These are phyloP conservation scores for Heterocephalus glaber DNA, from an alignment of 2,113 vertebrate species.

Conservation along the genomic window DNA sequence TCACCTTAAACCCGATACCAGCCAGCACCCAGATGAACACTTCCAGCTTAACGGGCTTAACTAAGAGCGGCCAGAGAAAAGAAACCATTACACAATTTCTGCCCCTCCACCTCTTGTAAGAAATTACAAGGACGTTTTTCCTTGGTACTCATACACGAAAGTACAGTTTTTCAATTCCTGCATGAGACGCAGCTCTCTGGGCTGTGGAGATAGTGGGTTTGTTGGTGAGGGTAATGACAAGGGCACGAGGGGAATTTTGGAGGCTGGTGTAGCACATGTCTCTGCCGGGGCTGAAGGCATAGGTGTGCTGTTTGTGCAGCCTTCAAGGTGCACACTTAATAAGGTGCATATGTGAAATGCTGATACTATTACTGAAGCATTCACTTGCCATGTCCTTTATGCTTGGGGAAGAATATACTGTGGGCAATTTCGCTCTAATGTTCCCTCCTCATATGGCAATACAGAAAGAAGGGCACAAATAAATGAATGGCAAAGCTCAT, in stretches of 20 bases:
- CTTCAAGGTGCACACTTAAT: not conserved
- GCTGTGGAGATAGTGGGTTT: not conserved
- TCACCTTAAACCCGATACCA: not conserved
- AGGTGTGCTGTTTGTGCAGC: not conserved
- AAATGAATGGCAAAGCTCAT: not conserved
- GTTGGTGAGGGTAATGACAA: not conserved
- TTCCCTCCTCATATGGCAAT: not conserved
- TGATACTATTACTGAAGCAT: constrained; percentile 24
- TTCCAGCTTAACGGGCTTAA: constrained; percentile 47
- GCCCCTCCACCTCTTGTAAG: not conserved
- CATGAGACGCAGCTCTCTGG: not conserved
- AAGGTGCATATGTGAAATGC: not conserved
- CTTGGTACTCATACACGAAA: not conserved
- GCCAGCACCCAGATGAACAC: not conserved
- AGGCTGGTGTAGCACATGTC: not conserved
- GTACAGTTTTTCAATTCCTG: not conserved
- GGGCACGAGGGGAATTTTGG: not conserved
- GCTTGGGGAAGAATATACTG: constrained; percentile 21
- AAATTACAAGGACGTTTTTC: not conserved
- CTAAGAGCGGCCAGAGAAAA: constrained; percentile 47
- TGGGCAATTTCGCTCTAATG: constrained; percentile 9
- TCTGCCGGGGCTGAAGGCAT: not conserved
- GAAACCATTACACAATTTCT: constrained; percentile 55
- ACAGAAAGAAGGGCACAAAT: not conserved
- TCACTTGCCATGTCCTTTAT: constrained; percentile 14